Conservation (phyloP, 2,113 vertebrate species). For the Nothobranchius kuhntae region DNA sequence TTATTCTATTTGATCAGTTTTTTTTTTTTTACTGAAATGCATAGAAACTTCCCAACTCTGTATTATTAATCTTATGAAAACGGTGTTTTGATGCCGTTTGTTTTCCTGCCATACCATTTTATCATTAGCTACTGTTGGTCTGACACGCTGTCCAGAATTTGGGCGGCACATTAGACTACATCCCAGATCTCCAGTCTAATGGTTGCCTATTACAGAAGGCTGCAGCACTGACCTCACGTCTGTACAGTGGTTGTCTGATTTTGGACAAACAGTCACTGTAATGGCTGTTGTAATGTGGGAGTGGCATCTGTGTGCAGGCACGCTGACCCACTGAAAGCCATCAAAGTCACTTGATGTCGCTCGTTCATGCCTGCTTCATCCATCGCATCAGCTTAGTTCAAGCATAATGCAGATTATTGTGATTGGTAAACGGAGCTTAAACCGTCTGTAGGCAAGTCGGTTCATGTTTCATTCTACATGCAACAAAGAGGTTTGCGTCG, state of each 20-base stretch:
- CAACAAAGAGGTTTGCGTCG: too few relatives aligned
- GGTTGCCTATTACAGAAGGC: constrained; percentile 18
- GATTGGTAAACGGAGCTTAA: not conserved
- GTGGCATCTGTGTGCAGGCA: constrained; percentile 55
- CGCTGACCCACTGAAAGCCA: constrained; percentile 12
- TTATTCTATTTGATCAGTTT: too few relatives aligned
- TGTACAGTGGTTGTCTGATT: constrained; percentile 28
- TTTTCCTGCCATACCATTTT: too few relatives aligned
- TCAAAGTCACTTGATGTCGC: not conserved
- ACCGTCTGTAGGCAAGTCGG: not conserved
- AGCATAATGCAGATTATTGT: constrained; percentile 1
- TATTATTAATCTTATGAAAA: too few relatives aligned
- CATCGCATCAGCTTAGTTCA: too few relatives aligned
- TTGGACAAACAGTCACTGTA: constrained; percentile 59
- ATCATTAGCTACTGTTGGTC: not conserved
- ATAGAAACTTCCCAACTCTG: too few relatives aligned
- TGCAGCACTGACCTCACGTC: constrained; percentile 1
- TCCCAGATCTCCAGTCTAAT: constrained; percentile 13
- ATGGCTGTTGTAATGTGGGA: constrained; percentile 57
- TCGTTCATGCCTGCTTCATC: too few relatives aligned
- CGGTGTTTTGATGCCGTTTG: too few relatives aligned
- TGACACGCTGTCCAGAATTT: constrained; percentile 5
- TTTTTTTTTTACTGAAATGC: too few relatives aligned
- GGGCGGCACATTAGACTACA: not conserved
- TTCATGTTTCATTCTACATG: not conserved